Base-by-base conservation (phyloP, 2,797 vertebrate species). In the Sciurus vulgaris region DNA sequence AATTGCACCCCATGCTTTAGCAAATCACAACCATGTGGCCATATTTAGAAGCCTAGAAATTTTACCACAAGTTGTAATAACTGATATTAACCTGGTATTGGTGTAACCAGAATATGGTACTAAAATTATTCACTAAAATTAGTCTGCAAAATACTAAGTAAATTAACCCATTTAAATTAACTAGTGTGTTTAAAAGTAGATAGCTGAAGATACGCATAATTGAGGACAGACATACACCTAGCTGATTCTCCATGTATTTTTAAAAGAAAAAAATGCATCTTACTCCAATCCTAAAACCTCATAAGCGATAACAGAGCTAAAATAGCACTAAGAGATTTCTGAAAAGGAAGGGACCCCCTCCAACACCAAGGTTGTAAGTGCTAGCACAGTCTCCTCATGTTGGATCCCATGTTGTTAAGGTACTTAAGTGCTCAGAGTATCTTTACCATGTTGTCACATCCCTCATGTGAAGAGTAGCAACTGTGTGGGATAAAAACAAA, bases 91-190 rank as follows among this genome's bases (percentile, higher is more conserved):
- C 13, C 67, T 88, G 67, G 24, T 26, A 59, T 35, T 73, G 3
- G 7, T 91, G 2, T 78, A 56, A 83, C 17, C 20, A 73, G 30
- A 72, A 0, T 11, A 67, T 14, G 13, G 90, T 26, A 74, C 47
- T 59, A 63, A 84, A 95, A 72, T 70, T 12, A 83, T 89, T 97
- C 38, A 63, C 13, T 91, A 54, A 72, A 83, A 44, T 85, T 63
- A 72, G 6, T 72, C 84, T 76, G n/a, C 7, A 93, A 95, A 78
- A 72, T 30, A 54, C 7, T 33, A 35, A 47, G 12, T 86, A 90
- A 89, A 78, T 73, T 20, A 91, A 41, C 14, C 13, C 22, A 70
- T 56, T 88, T 92, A 85, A 92, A 72, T 94, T 35, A 79, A 78
- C 35, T 38, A 44, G 0, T n/a, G 24, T n/a, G 9, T 79, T 86